These are phyloP conservation scores for Halictus rubicundus DNA, from an alignment of 1,140 invertebrate species.

Conservation along the genomic window DNA sequence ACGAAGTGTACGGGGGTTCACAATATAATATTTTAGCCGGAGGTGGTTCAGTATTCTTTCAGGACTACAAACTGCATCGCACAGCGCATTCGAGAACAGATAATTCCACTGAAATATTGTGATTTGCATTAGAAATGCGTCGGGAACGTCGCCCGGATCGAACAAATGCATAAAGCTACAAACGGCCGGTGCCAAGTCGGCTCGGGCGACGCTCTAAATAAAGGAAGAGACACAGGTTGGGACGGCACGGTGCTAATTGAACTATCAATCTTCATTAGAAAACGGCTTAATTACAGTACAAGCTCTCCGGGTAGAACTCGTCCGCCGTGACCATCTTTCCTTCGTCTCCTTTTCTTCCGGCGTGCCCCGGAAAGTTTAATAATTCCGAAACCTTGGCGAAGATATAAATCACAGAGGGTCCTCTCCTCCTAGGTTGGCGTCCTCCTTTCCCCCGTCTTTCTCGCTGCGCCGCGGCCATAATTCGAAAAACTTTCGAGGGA, in stretches of 20 bases:
- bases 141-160: no score
- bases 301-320: conserved; percentile 41
- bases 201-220: conserved; percentile 48
- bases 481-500: conserved; percentile 78
- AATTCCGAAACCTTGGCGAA: conserved; percentile 70
- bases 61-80: no score
- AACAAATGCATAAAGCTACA: neutral
- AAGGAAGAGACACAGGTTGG: conserved; percentile 66
- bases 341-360: conserved; percentile 21
- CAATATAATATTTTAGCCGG: no score
- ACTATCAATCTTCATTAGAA: conserved; percentile 77
- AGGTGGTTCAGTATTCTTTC: no score
- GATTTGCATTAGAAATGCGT: neutral
- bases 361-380: conserved; percentile 57
- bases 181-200: neutral
- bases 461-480: conserved; percentile 69
- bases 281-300: conserved; percentile 75
- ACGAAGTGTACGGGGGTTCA: no score
- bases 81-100: no score
- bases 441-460: conserved; percentile 46
- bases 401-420: conserved; percentile 70
- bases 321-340: conserved; percentile 10
- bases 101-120: no score
- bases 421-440: conserved; percentile 34
- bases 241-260: conserved; percentile 71